phyloP scores from a whole-genome alignment of 2,888 invertebrate genomes.

The Lepidonotus clava region DNA sequence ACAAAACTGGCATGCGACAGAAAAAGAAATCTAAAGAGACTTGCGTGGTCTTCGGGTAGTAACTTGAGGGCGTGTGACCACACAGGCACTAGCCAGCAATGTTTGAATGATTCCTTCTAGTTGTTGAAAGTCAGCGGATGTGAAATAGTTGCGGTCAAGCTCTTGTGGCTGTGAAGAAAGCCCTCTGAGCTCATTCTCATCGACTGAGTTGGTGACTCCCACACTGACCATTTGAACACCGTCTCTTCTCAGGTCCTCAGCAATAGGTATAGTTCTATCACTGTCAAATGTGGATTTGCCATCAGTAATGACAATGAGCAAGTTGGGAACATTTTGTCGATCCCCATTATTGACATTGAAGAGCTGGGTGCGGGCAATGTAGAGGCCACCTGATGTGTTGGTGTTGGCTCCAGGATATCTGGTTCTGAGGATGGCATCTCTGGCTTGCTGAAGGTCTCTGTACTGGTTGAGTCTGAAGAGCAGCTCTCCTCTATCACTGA shows the following conservation, averaged over 20 bases:
- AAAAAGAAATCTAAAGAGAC: neutral
- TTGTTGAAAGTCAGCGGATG: conserved; percentile 27
- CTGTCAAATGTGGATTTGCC: conserved; percentile 49
- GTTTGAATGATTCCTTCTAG: neutral
- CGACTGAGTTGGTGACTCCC: conserved; percentile 45
- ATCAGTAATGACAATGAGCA: conserved; percentile 54
- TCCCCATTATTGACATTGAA: conserved; percentile 46
- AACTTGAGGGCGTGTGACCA: neutral
- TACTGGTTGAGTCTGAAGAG: conserved; percentile 46
- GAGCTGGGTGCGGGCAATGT: neutral
- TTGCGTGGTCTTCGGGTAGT: neutral
- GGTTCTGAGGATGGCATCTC: conserved; percentile 37
- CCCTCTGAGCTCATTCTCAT: conserved; percentile 36
- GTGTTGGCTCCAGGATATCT: conserved; percentile 57
- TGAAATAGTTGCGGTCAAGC: conserved; percentile 1
- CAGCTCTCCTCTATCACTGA: conserved; percentile 32
- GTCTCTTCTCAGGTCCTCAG: neutral
- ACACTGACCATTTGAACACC: conserved; percentile 47
- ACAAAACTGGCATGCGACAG: neutral
- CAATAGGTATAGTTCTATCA: conserved; percentile 40
- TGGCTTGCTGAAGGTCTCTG: conserved; percentile 36
- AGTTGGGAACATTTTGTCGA: conserved; percentile 38
- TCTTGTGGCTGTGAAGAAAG: conserved; percentile 48
- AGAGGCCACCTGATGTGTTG: conserved; percentile 62
- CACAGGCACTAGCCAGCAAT: neutral